Evolutionary conservation across 2,113 vertebrate species (phyloP), one percentile per base, ranked within the genome.

Genomic region (Lota lota): DNA sequence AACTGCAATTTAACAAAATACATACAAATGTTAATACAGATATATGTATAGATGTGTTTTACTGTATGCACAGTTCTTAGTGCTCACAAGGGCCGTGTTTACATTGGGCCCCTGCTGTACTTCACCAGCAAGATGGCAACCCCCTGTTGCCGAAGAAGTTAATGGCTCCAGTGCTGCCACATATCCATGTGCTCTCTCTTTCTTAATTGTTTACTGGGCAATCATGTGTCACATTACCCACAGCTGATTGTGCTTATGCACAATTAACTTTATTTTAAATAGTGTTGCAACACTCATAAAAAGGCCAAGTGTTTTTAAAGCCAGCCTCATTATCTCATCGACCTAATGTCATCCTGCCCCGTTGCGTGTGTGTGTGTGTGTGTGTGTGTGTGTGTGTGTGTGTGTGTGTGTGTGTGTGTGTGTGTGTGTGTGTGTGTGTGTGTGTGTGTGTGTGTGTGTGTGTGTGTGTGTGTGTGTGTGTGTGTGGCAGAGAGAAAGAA

Each of bases 261-360:
- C 74, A 88, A 83, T 89, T 74, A 84, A 79, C 81, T 87, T 85
- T 80, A 87, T 87, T 88, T 83, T 83, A 86, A 90, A 89, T 85
- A 69, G 77, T 83, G 66, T 83, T 82, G 82, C 77, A 33, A n/a
- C 72, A 61, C 78, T 67, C 85, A 77, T 90, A 86, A 92, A 91
- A 86, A 47, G 40, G 66, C 65, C 66, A 80, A 77, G 77, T 83
- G 79, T 77, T 83, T 83, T 78, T 88, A 85, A 83, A 78, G 72
- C 66, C 66, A 33, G 57, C 70, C 77, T 85, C 79, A 75, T 89
- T 89, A 86, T 83, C 80, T 85, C 81, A 76, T 90, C 78, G 82
- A 66, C 61, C 73, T 71, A 67, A 80, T 88, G 76, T 89, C 82
- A 69, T 69, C 82, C 80, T 83, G 77, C 61, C 6, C 61, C 6